Evolutionary conservation across 2,113 vertebrate species (phyloP).

Genomic region (Sander vitreus): DNA sequence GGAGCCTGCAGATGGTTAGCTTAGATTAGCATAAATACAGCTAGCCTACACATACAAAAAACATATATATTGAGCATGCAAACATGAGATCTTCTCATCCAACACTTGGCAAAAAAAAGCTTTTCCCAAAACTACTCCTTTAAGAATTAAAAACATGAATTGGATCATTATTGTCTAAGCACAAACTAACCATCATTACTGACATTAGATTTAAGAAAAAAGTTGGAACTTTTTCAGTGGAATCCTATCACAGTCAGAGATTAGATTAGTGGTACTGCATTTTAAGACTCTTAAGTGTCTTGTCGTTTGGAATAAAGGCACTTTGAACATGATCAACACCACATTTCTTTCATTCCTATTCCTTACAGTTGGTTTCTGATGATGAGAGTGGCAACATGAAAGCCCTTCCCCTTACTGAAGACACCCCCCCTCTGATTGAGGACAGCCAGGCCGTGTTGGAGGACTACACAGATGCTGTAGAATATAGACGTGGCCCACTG

Average conservation of each 20-base stretch:
- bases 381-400: slow-evolving; percentile 76
- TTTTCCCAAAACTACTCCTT: neutral
- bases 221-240: neutral
- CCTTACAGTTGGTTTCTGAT: slow-evolving; percentile 68
- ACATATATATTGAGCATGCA: neutral
- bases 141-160: neutral
- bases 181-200: neutral
- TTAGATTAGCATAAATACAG: slow-evolving; percentile 10
- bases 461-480: slow-evolving; percentile 78
- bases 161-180: neutral
- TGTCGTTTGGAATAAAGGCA: neutral
- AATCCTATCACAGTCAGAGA: neutral
- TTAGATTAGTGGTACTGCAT: neutral
- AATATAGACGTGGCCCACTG: slow-evolving; percentile 79
- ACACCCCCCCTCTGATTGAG: slow-evolving; percentile 69
- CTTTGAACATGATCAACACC: neutral
- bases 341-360: neutral
- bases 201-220: neutral
- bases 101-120: too few species aligned
- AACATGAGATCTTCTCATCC: neutral
- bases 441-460: slow-evolving; percentile 78
- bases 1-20: neutral
- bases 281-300: neutral
- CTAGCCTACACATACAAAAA: neutral
- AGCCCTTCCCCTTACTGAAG: slow-evolving; percentile 68